phyloP scores from a whole-genome alignment of 2,888 invertebrate species.

The Leucophenga montana region DNA sequence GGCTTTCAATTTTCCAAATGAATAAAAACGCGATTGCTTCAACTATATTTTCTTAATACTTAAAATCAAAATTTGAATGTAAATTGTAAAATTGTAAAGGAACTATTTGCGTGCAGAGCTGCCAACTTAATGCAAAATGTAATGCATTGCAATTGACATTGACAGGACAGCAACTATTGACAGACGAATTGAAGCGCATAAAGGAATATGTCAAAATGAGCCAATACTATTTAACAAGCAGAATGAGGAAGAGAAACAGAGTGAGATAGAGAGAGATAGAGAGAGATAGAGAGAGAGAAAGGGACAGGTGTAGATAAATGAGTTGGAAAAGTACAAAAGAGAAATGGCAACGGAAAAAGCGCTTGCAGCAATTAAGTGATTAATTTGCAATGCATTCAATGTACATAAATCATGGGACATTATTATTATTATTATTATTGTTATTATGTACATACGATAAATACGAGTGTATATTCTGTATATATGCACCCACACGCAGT shows the following conservation, averaged over 20 bases:
- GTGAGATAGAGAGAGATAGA: too few relatives aligned
- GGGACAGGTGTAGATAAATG: conserved; percentile 49
- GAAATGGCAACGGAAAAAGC: conserved; percentile 16
- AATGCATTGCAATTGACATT: conserved; percentile 6
- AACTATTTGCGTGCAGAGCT: too few relatives aligned
- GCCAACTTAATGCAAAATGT: too few relatives aligned
- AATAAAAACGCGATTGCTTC: too few relatives aligned
- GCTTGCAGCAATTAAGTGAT: conserved; percentile 33
- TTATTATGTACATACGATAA: neutral
- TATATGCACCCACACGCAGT: neutral
- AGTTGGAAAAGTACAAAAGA: conserved; percentile 48
- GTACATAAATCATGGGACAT: conserved; percentile 41
- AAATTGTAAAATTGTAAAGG: too few relatives aligned
- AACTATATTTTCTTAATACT: too few relatives aligned
- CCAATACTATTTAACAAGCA: too few relatives aligned
- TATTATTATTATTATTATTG: conserved; percentile 7
- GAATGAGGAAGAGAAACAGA: too few relatives aligned
- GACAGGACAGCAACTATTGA: neutral
- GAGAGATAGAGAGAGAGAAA: neutral
- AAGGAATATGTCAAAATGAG: neutral
- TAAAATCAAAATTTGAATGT: too few relatives aligned
- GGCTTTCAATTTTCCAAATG: too few relatives aligned
- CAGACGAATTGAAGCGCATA: neutral
- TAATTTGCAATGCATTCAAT: conserved; percentile 37
- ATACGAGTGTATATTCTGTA: neutral